Conservation (phyloP, 2,888 invertebrate genomes). For the Yponomeuta malinellus region DNA sequence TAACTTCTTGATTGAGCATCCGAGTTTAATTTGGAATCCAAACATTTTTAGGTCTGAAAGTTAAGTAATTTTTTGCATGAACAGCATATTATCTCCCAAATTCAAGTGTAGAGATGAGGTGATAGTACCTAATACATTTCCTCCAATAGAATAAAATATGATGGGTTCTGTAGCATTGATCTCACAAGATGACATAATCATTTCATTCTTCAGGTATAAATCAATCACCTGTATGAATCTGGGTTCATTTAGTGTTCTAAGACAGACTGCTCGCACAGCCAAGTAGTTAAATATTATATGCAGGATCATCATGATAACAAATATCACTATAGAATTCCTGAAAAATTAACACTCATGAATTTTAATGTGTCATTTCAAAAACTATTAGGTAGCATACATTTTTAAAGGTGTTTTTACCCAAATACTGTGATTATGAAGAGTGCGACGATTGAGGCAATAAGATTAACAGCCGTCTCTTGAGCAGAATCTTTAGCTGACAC, state of each 20-base stretch:
- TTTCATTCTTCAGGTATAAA: slow-evolving; percentile 78
- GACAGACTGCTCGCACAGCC: slow-evolving; percentile 87
- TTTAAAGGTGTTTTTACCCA: slow-evolving; percentile 55
- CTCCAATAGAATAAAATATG: slow-evolving; percentile 40
- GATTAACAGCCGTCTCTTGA: slow-evolving; percentile 95
- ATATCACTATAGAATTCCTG: slow-evolving; percentile 85
- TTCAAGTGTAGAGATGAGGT: no score
- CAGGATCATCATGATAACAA: slow-evolving; percentile 81
- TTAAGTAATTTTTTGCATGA: not conserved
- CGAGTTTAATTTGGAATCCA: slow-evolving; percentile 78
- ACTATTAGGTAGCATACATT: not conserved
- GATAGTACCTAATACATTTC: slow-evolving; percentile 39
- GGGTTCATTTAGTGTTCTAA: slow-evolving; percentile 88
- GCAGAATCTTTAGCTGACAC: slow-evolving; percentile 96
- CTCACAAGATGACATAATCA: slow-evolving; percentile 77
- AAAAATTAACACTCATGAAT: slow-evolving; percentile 7
- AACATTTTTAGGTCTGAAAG: slow-evolving; percentile 74
- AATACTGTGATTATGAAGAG: slow-evolving; percentile 81
- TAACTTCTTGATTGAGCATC: slow-evolving; percentile 67
- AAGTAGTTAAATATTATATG: slow-evolving; percentile 92
- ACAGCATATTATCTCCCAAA: no score
- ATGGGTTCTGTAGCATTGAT: slow-evolving; percentile 82
- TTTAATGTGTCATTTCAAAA: not conserved
- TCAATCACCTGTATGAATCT: slow-evolving; percentile 83
- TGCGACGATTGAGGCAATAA: slow-evolving; percentile 88